Base-by-base conservation (phyloP, 2,888 invertebrate species). In the Epicampocera succincta region DNA sequence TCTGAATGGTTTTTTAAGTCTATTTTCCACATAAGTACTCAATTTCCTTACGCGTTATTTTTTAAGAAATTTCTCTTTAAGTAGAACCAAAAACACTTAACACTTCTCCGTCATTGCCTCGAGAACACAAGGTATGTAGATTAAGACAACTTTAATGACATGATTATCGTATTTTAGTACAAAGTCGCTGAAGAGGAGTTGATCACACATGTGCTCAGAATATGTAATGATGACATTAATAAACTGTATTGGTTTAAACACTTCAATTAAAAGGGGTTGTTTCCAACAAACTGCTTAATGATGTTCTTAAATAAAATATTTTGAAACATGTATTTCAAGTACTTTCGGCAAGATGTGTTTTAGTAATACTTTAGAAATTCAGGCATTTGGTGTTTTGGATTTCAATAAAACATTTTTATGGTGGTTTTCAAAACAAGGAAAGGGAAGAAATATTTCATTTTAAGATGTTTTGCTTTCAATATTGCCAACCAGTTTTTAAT, bases 11-110 rank as follows among this genome's bases (percentile, higher is more conserved):
- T 33, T 33, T 33, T 8, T 33, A 33, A 33, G 33, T 33, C 6
- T 33, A 33, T 33, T 33, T 33, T 33, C 8, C 8, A 33, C 3
- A 8, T 33, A 9, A 6, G 3, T 33, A 33, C 33, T 6, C 8
- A 9, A 33, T 33, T 33, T 33, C n/a, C 8, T 33, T 33, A 33
- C 9, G 33, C 8, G 8, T 3, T 9, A 1, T 33, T 5, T 33
- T 33, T 5, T 8, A 33, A 29, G n/a, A 56, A 19, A 38, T 29
- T 15, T n/a, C 56, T 74, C 72, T 71, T 60, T 40, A 46, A 83
- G 78, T 76, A 83, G 77, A 75, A 78, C 78, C 77, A 71, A 80
- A 82, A 84, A 74, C 69, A 82, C 75, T 85, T 83, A 86, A 85
- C 86, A 87, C 85, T 87, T 86, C 83, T 71, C 9, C 48, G 33